Evolutionary conservation across 2,113 vertebrate genomes (phyloP).

Genomic region (Antidorcas marsupialis): DNA sequence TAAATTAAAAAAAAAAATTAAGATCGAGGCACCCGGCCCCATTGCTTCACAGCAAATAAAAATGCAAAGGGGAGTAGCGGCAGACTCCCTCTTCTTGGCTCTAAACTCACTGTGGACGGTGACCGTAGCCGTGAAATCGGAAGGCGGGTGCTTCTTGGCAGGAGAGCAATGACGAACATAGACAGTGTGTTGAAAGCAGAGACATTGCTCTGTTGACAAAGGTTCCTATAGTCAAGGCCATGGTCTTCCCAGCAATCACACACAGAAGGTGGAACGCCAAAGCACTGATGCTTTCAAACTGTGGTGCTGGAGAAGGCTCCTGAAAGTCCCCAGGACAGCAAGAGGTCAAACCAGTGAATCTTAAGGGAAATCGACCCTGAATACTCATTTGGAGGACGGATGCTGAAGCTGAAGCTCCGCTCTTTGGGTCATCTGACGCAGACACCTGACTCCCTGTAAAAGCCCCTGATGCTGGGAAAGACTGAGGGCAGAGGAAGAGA

Average conservation of each 20-base stretch:
- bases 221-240: background rate
- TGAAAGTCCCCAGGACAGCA: background rate
- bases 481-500: background rate
- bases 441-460: background rate
- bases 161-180: background rate
- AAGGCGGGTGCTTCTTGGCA: background rate
- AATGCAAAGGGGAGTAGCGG: background rate
- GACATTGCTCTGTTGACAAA: background rate
- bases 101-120: background rate
- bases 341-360: background rate
- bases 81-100: background rate
- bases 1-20: background rate
- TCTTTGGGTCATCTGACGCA: background rate
- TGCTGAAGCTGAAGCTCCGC: background rate
- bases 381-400: background rate
- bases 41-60: background rate
- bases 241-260: background rate
- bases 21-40: fast-evolving
- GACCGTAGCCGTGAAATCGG: background rate
- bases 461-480: background rate
- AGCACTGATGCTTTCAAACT: background rate
- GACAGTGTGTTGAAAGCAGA: background rate
- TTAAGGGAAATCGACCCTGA: background rate
- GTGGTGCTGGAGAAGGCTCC: background rate
- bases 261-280: background rate